Base-by-base conservation (phyloP, 64 coral and sea anemone species). In the Acropora tenuis region DNA sequence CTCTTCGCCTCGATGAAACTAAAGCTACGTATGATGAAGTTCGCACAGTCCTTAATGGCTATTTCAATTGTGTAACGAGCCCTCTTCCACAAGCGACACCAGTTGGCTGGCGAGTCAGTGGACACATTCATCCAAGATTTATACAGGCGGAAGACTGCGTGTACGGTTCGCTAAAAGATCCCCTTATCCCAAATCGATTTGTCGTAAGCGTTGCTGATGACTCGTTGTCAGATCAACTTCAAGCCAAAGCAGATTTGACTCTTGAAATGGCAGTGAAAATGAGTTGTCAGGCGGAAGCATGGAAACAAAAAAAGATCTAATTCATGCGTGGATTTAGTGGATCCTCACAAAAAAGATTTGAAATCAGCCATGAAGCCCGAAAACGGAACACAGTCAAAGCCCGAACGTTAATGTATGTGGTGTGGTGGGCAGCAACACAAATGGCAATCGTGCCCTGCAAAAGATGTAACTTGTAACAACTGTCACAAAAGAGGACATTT, bases 61-160 rank as follows among this genome's bases (percentile, higher is more conserved):
- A 87, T 48, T 95, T 61, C 9, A 45, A 88, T 95, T 45, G 83
- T 76, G 11, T 46, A 55, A 9, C 52, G 89, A 80, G 89, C 82
- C 41, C 82, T 61, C 50, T 91, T 91, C 78, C 87, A 95, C 65
- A 79, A 86, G 80, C 77, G 44, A 18, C n/a, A 49, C 2, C 77
- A 82, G 17, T 13, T 43, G 4, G 57, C 65, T 16, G 93, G 89
- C 41, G 85, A 92, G 42, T 76, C 86, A 50, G 48, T 96, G 44
- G 79, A 96, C 43, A 88, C 71, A 75, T 92, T 89, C 77, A 89
- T 96, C 16, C 86, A 96, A 86, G 86, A 86, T 80, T 19, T 30
- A 30, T 30, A 30, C 30, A 30, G 30, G 30, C 30, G 30, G 30
- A 30, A 30, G 30, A 30, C 30, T 30, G 30, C 30, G 30, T 85